These are phyloP conservation scores for Opisthograptis luteolata DNA, from an alignment of 2,888 invertebrate genomes.

Conservation along the genomic window DNA sequence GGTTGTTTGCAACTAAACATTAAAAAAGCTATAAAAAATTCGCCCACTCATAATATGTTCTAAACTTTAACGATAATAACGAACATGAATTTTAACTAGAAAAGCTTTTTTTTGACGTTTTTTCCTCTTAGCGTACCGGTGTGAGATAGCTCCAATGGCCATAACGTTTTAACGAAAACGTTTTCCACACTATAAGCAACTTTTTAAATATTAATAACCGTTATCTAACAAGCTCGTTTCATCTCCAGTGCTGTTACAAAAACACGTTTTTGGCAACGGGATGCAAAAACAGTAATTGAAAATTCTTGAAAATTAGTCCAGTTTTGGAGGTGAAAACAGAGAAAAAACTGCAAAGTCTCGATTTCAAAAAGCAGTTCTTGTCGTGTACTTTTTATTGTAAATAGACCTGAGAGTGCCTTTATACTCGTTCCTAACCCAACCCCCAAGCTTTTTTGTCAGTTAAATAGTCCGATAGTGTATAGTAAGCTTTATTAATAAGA, in stretches of 20 bases:
- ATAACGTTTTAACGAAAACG: background rate
- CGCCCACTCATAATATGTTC: conserved; percentile 15
- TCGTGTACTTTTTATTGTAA: no score
- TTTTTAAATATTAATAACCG: conserved; percentile 4
- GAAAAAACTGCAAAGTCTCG: no score
- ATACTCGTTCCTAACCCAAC: no score
- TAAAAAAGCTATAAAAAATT: conserved; percentile 15
- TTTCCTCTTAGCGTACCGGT: conserved; percentile 3
- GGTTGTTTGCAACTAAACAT: conserved; percentile 18
- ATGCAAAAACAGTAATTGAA: no score
- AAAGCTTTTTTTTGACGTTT: conserved; percentile 17
- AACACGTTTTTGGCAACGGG: no score
- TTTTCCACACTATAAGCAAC: background rate
- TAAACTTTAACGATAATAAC: conserved; percentile 27
- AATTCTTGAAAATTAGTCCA: no score
- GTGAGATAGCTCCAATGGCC: conserved; percentile 14
- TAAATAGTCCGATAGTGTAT: no score
- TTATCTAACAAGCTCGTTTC: background rate
- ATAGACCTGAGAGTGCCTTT: no score
- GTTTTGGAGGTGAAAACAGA: background rate
- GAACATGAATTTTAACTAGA: conserved; percentile 25
- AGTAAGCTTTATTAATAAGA: no score
- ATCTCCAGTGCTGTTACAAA: no score
- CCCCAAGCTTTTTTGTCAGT: no score
- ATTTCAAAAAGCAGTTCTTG: no score